Percentiles rank a stretch among this genome's conserved stretches.
These are phyloP conservation scores for Seira ritae DNA, from an alignment of 2,888 invertebrate species.

Conservation along the genomic window DNA sequence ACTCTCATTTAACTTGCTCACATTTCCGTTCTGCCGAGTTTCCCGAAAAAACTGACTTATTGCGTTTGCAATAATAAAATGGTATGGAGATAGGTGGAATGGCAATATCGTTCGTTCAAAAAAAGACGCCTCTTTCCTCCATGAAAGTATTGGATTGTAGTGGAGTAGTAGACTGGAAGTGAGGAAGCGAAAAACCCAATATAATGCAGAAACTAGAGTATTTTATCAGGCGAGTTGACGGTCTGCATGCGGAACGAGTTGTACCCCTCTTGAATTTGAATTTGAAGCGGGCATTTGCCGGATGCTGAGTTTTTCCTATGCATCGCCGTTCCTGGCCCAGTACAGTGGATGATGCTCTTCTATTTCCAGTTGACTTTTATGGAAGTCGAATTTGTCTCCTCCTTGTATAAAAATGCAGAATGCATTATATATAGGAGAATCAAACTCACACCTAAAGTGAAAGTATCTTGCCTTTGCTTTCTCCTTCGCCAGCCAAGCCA, in stretches of 20 bases:
- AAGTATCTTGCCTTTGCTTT: slow-evolving; percentile 11
- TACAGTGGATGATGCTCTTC: not conserved
- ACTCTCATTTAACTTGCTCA: slow-evolving; percentile 2
- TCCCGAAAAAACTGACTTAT: slow-evolving; percentile 33
- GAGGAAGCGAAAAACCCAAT: slow-evolving; percentile 22
- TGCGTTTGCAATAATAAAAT: slow-evolving; percentile 25
- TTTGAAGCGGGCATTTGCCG: slow-evolving; percentile 41
- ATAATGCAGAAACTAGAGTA: slow-evolving; percentile 28
- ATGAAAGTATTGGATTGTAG: not conserved
- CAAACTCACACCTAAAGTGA: slow-evolving; percentile 20
- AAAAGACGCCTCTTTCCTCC: slow-evolving; percentile 18
- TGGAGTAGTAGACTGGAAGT: not conserved
- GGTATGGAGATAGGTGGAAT: slow-evolving; percentile 18
- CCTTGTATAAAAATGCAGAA: slow-evolving; percentile 12
- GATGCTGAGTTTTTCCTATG: not conserved
- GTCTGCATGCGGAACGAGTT: slow-evolving; percentile 57
- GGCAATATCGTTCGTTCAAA: slow-evolving; percentile 18
- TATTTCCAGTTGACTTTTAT: slow-evolving; percentile 51
- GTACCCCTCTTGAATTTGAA: slow-evolving; percentile 60
- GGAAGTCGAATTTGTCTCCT: slow-evolving; percentile 14
- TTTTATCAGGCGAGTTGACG: slow-evolving; percentile 46
- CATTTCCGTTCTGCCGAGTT: not conserved
- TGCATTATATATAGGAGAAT: not conserved
- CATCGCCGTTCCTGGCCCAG: not conserved
- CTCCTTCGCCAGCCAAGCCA: not conserved